Conservation (phyloP, 1,140 invertebrate genomes). For the Monomorium pharaonis region DNA sequence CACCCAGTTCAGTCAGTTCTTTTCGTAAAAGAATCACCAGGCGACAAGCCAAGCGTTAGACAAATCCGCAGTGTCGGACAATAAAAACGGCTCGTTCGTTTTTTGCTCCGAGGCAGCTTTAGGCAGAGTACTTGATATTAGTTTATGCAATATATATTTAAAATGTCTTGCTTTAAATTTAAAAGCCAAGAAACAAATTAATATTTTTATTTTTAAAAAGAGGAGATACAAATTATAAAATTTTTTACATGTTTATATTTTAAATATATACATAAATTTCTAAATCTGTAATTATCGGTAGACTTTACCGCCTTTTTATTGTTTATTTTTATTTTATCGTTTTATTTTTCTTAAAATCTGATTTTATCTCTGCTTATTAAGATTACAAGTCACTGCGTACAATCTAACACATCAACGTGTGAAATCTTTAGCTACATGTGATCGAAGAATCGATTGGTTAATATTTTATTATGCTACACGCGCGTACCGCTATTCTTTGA, state of each 20-base stretch:
- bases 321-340: neutral
- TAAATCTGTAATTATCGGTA: too few species aligned
- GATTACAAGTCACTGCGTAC: neutral
- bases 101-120: neutral
- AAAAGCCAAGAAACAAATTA: neutral
- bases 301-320: too few species aligned
- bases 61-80: slow-evolving; percentile 19
- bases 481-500: neutral
- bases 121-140: neutral
- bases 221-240: neutral
- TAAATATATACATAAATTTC: neutral
- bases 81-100: slow-evolving; percentile 13
- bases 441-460: neutral
- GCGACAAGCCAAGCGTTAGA: neutral
- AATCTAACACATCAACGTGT: neutral
- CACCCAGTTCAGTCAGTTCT: slow-evolving; percentile 29
- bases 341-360: neutral
- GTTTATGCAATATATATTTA: neutral
- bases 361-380: neutral
- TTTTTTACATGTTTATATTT: slow-evolving; percentile 28
- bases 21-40: slow-evolving; percentile 38
- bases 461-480: neutral
- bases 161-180: slow-evolving; percentile 19
- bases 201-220: neutral
- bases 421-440: neutral